These are phyloP conservation scores for Helicoverpa armigera DNA, from an alignment of 1,140 invertebrate species.

Conservation along the genomic window DNA sequence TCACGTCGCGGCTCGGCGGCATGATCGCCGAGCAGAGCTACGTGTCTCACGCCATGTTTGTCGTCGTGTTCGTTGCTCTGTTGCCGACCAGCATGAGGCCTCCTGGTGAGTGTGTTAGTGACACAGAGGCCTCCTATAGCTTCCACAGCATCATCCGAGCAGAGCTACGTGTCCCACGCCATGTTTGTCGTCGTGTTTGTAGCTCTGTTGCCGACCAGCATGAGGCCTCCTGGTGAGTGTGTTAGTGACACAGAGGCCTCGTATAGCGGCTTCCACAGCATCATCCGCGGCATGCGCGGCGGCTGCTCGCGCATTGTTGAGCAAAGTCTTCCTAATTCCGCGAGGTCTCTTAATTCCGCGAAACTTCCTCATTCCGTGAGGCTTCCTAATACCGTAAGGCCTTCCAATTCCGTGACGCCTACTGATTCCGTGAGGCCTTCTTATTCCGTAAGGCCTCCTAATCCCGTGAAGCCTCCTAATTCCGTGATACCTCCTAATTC, in stretches of 20 bases:
- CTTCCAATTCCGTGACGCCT: no score
- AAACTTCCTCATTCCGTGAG: no score
- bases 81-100: slow-evolving; percentile 52
- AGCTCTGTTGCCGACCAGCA: slow-evolving; percentile 50
- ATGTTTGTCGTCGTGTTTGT: slow-evolving; percentile 59
- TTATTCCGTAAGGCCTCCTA: no score
- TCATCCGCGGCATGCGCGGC: not conserved
- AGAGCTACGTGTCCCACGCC: slow-evolving; percentile 61
- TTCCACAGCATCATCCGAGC: slow-evolving; percentile 46
- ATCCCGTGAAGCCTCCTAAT: no score
- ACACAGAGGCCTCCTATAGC: not conserved
- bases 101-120: slow-evolving; percentile 28
- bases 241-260: no score
- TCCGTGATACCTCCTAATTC: no score
- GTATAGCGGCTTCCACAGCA: not conserved
- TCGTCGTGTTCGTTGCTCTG: slow-evolving; percentile 56
- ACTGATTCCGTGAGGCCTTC: no score
- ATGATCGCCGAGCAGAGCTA: slow-evolving; percentile 56
- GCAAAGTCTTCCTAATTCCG: no score
- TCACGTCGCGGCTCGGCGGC: slow-evolving; percentile 58
- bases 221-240: slow-evolving; percentile 49
- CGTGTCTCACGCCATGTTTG: slow-evolving; percentile 62
- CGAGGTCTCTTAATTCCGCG: no score
- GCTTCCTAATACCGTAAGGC: no score
- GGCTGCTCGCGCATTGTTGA: no score